Conservation (phyloP, 2,888 invertebrate species). For the Drosophila pegasa region DNA sequence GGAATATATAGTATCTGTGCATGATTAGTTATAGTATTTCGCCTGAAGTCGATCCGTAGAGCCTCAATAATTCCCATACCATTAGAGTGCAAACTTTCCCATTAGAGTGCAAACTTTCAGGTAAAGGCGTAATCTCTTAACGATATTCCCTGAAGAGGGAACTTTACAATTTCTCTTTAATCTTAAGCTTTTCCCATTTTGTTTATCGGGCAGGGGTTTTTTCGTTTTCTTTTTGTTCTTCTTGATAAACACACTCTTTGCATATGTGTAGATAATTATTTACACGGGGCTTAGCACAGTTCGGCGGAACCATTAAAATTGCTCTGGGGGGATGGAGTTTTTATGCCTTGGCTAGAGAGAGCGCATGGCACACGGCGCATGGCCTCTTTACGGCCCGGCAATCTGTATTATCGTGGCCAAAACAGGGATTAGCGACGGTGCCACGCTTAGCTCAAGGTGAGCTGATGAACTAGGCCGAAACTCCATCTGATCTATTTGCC, state of each 20-base stretch:
- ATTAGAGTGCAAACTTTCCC: not conserved
- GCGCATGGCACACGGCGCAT: constrained; percentile 9
- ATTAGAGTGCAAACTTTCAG: not conserved
- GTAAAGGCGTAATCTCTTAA: not conserved
- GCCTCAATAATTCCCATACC: not conserved
- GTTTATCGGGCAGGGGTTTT: not conserved
- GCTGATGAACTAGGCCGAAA: not conserved
- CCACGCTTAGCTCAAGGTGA: not conserved
- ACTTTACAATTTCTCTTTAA: not conserved
- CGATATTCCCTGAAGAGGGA: not conserved
- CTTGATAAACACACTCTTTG: not conserved
- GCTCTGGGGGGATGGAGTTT: not conserved
- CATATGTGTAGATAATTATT: constrained; percentile 19
- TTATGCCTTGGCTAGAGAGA: not conserved
- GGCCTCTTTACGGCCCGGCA: constrained; percentile 21
- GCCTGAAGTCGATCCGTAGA: not conserved
- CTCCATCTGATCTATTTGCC: not conserved
- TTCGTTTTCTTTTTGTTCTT: too few species aligned
- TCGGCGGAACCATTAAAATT: constrained; percentile 34
- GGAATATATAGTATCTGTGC: not conserved
- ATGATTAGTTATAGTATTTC: not conserved
- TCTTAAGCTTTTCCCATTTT: not conserved
- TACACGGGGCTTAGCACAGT: constrained; percentile 24
- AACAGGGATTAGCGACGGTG: constrained; percentile 24
- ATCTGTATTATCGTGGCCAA: constrained; percentile 10